phyloP scores from a whole-genome alignment of 23 tunicate species.

The Ascidia mentula region DNA sequence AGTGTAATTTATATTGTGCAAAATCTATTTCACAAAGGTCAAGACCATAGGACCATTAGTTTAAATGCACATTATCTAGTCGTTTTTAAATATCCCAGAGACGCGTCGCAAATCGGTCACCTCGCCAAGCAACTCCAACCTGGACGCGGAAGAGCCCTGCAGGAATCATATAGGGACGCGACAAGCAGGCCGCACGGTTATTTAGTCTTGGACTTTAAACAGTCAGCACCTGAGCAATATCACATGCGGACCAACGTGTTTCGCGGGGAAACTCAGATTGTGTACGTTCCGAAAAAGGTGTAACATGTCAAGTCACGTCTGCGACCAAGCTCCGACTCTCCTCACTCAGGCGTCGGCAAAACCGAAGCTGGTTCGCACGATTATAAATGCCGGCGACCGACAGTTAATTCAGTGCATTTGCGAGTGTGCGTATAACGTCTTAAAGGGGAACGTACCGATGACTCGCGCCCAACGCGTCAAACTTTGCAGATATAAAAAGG shows the following conservation, averaged over 20 bases:
- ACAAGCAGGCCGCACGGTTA: not conserved
- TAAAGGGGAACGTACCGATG: not conserved
- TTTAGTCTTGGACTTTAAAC: slow-evolving; percentile 7
- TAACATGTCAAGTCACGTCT: not conserved
- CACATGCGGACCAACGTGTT: not conserved
- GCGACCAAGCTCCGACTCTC: not conserved
- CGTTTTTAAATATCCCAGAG: too few relatives aligned
- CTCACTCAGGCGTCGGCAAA: too few relatives aligned
- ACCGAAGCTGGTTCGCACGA: not conserved
- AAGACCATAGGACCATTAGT: too few relatives aligned
- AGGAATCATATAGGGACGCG: not conserved
- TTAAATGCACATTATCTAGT: too few relatives aligned
- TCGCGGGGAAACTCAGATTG: not conserved
- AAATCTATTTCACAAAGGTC: too few relatives aligned
- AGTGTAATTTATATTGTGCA: too few relatives aligned
- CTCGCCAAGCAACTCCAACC: too few relatives aligned
- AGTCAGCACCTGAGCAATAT: not conserved
- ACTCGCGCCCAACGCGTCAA: not conserved
- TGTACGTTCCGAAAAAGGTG: not conserved
- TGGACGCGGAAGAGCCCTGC: not conserved
- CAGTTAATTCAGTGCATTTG: not conserved
- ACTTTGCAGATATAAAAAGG: not conserved
- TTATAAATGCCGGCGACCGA: not conserved
- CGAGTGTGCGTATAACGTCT: not conserved
- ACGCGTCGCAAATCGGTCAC: too few relatives aligned